Percentiles rank a stretch among this genome's conserved stretches.
Evolutionary conservation across 2,888 invertebrate species (phyloP).

Genomic region (Cosmopolites sordidus): DNA sequence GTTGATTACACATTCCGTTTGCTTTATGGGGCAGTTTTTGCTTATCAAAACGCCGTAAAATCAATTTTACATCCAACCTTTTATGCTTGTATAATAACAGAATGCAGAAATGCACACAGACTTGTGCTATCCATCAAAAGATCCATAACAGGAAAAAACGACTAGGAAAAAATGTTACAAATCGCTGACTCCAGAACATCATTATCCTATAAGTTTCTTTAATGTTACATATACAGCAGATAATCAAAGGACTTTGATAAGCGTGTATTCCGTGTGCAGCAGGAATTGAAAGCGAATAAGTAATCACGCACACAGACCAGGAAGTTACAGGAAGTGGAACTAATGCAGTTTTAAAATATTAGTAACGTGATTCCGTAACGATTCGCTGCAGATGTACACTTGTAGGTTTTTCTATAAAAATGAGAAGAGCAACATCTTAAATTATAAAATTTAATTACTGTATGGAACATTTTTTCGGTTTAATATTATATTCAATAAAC

Average conservation of each 20-base stretch:
- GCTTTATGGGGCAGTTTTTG: neutral
- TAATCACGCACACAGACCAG: slow-evolving; percentile 5
- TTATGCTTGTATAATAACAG: neutral
- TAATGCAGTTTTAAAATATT: slow-evolving; percentile 8
- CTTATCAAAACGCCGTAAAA: neutral
- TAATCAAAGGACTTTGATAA: slow-evolving; percentile 8
- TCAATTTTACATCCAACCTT: neutral
- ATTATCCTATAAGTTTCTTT: slow-evolving; percentile 2
- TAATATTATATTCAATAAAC: no score
- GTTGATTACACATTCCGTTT: neutral
- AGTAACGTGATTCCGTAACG: neutral
- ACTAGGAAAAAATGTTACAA: neutral
- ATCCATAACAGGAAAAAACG: no score
- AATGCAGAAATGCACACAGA: neutral
- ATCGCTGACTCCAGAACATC: neutral
- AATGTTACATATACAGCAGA: slow-evolving; percentile 3
- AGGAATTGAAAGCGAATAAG: slow-evolving; percentile 9
- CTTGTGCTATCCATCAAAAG: no score
- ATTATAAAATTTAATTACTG: no score
- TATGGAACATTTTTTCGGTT: no score
- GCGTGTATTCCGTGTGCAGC: slow-evolving; percentile 3
- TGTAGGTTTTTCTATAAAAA: no score
- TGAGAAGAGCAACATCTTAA: no score
- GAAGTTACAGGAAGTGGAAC: slow-evolving; percentile 3
- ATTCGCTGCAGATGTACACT: no score